These are phyloP conservation scores for Miichthys miiuy DNA, from an alignment of 2,797 vertebrate species.

Conservation along the genomic window DNA sequence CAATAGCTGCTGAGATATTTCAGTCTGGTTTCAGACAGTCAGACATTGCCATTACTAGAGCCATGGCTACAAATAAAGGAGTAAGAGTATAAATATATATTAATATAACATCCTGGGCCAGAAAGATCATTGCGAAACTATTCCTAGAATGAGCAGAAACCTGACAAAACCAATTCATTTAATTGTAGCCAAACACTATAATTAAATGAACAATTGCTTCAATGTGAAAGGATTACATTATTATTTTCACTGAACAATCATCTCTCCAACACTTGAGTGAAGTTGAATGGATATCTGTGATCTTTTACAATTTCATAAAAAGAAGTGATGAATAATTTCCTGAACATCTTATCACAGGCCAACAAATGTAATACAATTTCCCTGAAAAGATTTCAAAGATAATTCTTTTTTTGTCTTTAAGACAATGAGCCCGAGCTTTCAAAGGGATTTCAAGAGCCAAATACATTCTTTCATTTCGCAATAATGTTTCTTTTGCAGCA, in stretches of 20 bases:
- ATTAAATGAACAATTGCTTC: conserved; percentile 75
- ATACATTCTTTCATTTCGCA: conserved; percentile 82
- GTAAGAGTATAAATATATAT: conserved; percentile 13
- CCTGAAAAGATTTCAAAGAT: conserved; percentile 73
- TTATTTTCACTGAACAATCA: conserved; percentile 70
- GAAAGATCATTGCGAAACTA: conserved; percentile 12
- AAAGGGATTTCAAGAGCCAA: conserved; percentile 76
- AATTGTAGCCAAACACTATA: conserved; percentile 77
- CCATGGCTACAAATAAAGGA: conserved; percentile 1
- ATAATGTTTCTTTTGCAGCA: conserved; percentile 81
- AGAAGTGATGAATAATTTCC: conserved; percentile 64
- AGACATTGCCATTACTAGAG: neutral
- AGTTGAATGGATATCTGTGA: conserved; percentile 71
- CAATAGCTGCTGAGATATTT: neutral
- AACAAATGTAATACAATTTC: conserved; percentile 62
- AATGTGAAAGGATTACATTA: conserved; percentile 72
- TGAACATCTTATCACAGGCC: conserved; percentile 61
- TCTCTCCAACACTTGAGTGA: conserved; percentile 70
- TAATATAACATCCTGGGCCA: conserved; percentile 31
- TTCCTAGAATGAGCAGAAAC: conserved; percentile 52
- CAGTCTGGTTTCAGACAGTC: neutral
- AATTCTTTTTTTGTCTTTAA: conserved; percentile 76
- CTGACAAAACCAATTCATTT: conserved; percentile 71
- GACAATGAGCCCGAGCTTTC: conserved; percentile 79
- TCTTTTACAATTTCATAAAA: conserved; percentile 70